Base-by-base conservation (phyloP, 2,113 vertebrate genomes). In the Nibea coibor region DNA sequence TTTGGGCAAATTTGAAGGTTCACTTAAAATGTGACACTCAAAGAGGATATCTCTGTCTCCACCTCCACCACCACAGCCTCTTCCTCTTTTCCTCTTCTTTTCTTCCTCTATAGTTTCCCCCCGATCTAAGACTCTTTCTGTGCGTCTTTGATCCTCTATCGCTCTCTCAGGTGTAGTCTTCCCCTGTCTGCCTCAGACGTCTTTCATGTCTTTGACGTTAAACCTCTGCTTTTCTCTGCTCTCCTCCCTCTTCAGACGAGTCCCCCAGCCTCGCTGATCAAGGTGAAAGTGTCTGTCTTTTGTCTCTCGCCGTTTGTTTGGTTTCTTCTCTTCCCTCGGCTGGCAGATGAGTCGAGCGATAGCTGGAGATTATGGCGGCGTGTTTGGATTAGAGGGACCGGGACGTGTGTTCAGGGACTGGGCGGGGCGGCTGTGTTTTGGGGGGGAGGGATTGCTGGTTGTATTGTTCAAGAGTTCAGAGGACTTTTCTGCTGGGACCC, bases 251-350 rank as follows among this genome's bases (percentile, higher is more conserved):
- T 45, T 22, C 72, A 39, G 35, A 63, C 56, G 78, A 85, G 84
- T 84, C 87, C 63, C 72, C 82, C 73, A 70, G 67, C 71, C 77
- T 73, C 84, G 84, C 78, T 88, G 90, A 93, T 95, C 91, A 93
- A 95, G 93, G 95, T 92, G 94, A 95, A 95, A 95, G 94, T 95
- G 89, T 45, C 73, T 39, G 35, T 59, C 86, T 88, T 90, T 93
- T 94, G 93, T 94, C 80, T 92, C 72, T 59, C 15, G 58, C 67
- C 42, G 76, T 91, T 90, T 94, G 93, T 94, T 94, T 91, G 80
- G 83, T 90, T 90, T 91, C 82, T 80, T 81, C 77, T 86, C 89
- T 93, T 93, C 93, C 93, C 91, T 92, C 72, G 59, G 75, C 74
- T 81, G 80, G 72, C 58, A 93, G 92, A 93, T 93, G 86, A 87